Evolutionary conservation across 35 echinoderm and acorn worm genomes (phyloP).

Genomic region (Stichopus chloronotus): DNA sequence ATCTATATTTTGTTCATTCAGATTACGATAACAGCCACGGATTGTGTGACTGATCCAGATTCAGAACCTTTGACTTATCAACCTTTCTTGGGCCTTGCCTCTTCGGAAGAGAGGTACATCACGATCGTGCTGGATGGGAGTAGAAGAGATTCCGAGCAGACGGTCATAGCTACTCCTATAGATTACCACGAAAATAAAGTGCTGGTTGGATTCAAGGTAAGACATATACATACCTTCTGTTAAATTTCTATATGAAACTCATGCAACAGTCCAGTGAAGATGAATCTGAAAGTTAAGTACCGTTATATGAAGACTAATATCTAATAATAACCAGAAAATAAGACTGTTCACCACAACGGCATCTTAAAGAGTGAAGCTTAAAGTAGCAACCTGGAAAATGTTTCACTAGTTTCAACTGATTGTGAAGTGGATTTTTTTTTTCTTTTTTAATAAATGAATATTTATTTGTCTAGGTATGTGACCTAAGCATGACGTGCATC

Average conservation of each 20-base stretch:
- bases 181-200: neutral
- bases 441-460: neutral
- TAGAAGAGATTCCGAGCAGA: neutral
- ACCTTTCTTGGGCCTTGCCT: neutral
- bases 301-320: neutral
- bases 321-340: neutral
- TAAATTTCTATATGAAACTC: neutral
- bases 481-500: neutral
- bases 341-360: no score
- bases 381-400: no score
- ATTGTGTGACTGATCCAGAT: conserved; percentile 24
- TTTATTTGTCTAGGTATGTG: neutral
- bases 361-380: no score
- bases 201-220: conserved; percentile 27
- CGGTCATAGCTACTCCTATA: conserved; percentile 35
- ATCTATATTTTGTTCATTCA: neutral
- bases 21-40: conserved; percentile 19
- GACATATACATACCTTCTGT: neutral
- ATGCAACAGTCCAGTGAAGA: neutral
- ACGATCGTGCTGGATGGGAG: conserved; percentile 20
- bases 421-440: neutral
- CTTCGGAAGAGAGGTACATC: neutral
- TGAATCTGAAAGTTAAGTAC: neutral
- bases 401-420: neutral
- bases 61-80: conserved; percentile 25